Evolutionary conservation across 2,888 invertebrate species (phyloP), one percentile per base, ranked within the genome.

Genomic region (Andricus curvator): DNA sequence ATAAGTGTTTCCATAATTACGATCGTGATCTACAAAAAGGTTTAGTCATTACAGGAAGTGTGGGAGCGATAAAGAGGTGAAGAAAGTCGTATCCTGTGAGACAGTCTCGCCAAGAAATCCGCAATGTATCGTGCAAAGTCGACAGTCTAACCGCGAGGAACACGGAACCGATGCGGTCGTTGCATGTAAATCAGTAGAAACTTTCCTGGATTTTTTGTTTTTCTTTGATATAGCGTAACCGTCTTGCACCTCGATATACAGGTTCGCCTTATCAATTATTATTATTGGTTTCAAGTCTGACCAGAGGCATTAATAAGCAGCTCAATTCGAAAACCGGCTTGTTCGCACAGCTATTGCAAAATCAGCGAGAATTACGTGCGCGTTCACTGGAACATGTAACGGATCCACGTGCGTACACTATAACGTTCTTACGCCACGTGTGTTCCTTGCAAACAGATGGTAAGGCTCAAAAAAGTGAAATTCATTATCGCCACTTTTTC

Each of bases 381-480:
- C 80, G 51, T 56, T 81, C 81, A 81, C 77, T 66, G 84, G 81
- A 84, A 84, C 84, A 65, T 81, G 79, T 79, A 84, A 84, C 80
- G 80, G 77, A 84, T 78, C 22, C 48, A 76, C 78, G 78, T 80
- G 79, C 67, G 70, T 80, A 62, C 25, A 51, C 56, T 56, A 33
- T 11, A 56, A 51, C 51, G 20, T 33, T 74, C 74, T 74, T 74
- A n/a, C 74, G 33, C n/a, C 74, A 74, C 56, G 74, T 56, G 51
- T 74, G 56, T 44, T 44, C 41, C 13, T 44, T 44, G 41, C 13
- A 44, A 44, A 44, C 11, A 44, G 41, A 44, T 44, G 41, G 13
- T 44, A 3, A 44, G 41, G 41, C 1, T 13, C 41, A 44, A 44
- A 44, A 44, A 11, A 13, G 41, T 13, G 41, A 44, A 13, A 13